A percentile compares a stretch with the other conserved stretches of the same genome.
phyloP scores from a whole-genome alignment of 2,113 vertebrate species.

The Crocuta crocuta region DNA sequence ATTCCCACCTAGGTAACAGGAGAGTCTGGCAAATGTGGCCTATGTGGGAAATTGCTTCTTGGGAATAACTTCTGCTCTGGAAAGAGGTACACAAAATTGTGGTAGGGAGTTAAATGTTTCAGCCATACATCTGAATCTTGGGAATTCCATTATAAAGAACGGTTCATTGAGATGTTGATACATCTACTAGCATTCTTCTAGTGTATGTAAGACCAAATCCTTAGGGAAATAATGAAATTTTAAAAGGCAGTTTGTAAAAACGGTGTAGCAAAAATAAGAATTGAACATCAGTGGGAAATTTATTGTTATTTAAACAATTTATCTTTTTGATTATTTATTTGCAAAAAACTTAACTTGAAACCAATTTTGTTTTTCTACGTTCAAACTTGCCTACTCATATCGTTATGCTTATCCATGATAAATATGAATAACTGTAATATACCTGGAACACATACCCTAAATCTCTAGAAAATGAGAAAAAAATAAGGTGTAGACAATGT shows the following conservation, averaged over 20 bases:
- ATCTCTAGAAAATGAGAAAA: slow-evolving; percentile 68
- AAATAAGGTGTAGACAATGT: slow-evolving; percentile 67
- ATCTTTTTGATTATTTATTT: slow-evolving; percentile 24
- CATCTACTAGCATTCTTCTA: neutral
- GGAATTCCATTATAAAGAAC: neutral
- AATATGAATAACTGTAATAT: slow-evolving; percentile 60
- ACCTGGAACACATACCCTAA: slow-evolving; percentile 56
- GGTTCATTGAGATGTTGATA: neutral
- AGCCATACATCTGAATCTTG: neutral
- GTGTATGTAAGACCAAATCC: neutral
- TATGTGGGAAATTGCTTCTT: neutral
- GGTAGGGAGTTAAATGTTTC: neutral
- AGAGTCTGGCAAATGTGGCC: neutral
- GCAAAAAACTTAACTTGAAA: slow-evolving; percentile 37
- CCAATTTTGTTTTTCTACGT: slow-evolving; percentile 8
- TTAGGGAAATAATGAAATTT: neutral
- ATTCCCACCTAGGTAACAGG: neutral
- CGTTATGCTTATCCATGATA: slow-evolving; percentile 47
- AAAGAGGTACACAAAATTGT: neutral
- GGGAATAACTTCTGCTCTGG: neutral
- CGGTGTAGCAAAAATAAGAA: neutral
- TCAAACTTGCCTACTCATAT: slow-evolving; percentile 29
- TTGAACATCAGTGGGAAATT: neutral
- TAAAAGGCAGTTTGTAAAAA: neutral
- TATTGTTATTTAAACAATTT: slow-evolving; percentile 51